These are phyloP conservation scores for Tragelaphus imberbis DNA, from an alignment of 2,113 vertebrate genomes.

Conservation along the genomic window DNA sequence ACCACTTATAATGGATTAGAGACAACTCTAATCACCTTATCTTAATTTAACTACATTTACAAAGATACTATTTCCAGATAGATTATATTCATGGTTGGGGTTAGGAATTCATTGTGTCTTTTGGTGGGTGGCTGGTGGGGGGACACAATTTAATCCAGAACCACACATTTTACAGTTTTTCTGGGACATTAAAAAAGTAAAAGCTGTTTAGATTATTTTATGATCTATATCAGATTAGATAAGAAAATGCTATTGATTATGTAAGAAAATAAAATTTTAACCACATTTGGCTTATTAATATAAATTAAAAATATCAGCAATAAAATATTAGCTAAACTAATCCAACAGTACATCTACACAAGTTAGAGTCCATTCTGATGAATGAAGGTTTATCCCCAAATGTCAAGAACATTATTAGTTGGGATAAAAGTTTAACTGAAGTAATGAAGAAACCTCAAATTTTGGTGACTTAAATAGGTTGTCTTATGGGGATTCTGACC, in stretches of 20 bases:
- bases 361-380: neutral
- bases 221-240: neutral
- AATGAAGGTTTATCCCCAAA: neutral
- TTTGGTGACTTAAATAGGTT: neutral
- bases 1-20: neutral
- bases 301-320: neutral
- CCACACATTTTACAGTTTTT: neutral
- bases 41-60: neutral
- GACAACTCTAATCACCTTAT: neutral
- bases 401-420: neutral
- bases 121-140: neutral
- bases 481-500: neutral
- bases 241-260: neutral
- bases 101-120: neutral
- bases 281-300: neutral
- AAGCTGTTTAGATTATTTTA: neutral
- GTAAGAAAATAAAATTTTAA: neutral
- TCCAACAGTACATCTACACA: neutral
- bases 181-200: neutral
- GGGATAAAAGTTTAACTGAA: neutral
- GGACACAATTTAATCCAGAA: neutral
- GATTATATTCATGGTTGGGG: neutral
- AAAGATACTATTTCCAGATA: neutral
- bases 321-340: neutral
- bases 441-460: neutral